Evolutionary conservation across 2,113 vertebrate species (phyloP), one percentile per base, ranked within the genome.

Genomic region (Carollia perspicillata): DNA sequence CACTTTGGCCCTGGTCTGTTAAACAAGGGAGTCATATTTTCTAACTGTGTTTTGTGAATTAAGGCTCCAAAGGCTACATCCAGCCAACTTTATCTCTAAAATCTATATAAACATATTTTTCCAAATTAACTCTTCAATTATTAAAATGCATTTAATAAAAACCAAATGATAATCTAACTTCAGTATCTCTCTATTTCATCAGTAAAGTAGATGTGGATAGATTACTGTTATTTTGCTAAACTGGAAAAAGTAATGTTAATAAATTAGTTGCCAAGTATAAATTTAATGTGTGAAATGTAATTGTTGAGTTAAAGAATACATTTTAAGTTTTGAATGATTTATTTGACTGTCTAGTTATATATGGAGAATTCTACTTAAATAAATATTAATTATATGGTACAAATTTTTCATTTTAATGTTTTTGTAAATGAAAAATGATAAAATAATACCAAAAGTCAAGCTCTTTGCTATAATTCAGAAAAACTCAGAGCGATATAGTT

Each of bases 381-480:
- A 94, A 93, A 94, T 96, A 92, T 80, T 78, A 93, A 96, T 95
- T 95, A 92, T 71, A 8, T 75, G 51, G 80, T 60, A 71, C 28
- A 10, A 53, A 83, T 85, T 95, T 96, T 92, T 69, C 84, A 77
- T 94, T 80, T 90, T 77, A 74, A 65, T 78, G 63, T 81, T 42
- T 95, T 96, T 88, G 77, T 65, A n/a, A 89, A 90, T 89, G 60
- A 79, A 87, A 91, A 51, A 78, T 37, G 74, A 78, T 87, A 79
- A 80, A 69, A 60, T 92, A 95, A 91, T 77, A 72, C 78, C 23
- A 35, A 89, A 86, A 95, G 60, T 81, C 55, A 91, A 84, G n/a
- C n/a, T 42, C 77, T 88, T 93, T 94, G 72, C 97, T 91, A 96
- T 97, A 97, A 96, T 68, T 98, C 93, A 96, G 80, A 49, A n/a